These are phyloP conservation scores for Pteronura brasiliensis DNA, from an alignment of 2,113 vertebrate genomes.

Conservation along the genomic window DNA sequence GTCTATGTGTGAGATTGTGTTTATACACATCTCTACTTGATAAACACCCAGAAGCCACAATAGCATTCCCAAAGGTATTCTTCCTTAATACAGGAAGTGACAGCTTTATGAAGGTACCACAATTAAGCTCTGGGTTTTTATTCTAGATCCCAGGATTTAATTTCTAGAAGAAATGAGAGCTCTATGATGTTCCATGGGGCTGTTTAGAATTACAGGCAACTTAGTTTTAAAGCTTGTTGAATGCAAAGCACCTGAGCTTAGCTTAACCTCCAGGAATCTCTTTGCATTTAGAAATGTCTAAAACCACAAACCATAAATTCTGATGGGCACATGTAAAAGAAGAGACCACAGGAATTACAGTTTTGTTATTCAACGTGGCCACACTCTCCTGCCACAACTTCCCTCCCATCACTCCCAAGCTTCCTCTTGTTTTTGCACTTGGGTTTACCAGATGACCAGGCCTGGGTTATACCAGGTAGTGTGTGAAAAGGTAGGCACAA, in stretches of 20 bases:
- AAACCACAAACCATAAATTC: conserved; percentile 50
- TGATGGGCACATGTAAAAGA: not conserved
- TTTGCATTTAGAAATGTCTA: conserved; percentile 60
- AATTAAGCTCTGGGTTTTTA: conserved; percentile 55
- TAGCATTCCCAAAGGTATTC: conserved; percentile 18
- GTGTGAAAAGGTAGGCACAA: not conserved
- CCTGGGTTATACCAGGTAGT: not conserved
- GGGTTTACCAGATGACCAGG: not conserved
- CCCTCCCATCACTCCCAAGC: not conserved
- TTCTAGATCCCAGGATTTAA: conserved; percentile 61
- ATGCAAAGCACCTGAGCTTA: not conserved
- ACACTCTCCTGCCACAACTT: not conserved
- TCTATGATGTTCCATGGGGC: conserved; percentile 31
- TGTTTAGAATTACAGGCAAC: conserved; percentile 52
- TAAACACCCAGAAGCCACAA: conserved; percentile 68
- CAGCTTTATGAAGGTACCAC: conserved; percentile 51
- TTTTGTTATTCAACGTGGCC: not conserved
- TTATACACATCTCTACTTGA: conserved; percentile 20
- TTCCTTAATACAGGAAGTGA: conserved; percentile 62
- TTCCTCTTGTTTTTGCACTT: not conserved
- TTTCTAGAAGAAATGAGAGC: conserved; percentile 66
- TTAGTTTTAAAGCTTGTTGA: conserved; percentile 40
- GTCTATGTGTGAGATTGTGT: conserved; percentile 23
- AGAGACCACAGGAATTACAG: not conserved
- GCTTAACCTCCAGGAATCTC: conserved; percentile 42